Conservation (phyloP, 2,113 vertebrate genomes). For the Pseudopipra pipra region DNA sequence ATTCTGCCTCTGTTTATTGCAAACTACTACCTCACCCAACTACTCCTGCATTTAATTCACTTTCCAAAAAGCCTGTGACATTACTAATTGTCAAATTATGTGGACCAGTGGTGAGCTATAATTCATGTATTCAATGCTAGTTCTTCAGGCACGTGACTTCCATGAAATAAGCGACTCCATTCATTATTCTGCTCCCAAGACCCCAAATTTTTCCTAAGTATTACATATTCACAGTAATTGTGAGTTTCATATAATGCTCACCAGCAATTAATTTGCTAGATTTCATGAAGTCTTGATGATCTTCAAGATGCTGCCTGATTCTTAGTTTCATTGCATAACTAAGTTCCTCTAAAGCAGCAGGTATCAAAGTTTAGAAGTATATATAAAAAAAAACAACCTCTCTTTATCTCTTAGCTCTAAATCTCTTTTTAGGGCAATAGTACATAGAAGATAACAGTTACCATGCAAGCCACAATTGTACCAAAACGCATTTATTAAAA, state of each 20-base stretch:
- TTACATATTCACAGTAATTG: neutral
- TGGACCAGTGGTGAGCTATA: neutral
- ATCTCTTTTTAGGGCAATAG: neutral
- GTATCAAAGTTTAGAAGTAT: neutral
- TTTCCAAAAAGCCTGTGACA: neutral
- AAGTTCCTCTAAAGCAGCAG: neutral
- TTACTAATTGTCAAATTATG: neutral
- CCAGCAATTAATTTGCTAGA: neutral
- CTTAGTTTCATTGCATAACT: neutral
- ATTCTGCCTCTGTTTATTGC: neutral
- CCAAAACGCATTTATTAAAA: neutral
- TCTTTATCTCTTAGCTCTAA: neutral
- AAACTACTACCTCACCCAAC: neutral
- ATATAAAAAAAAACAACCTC: neutral
- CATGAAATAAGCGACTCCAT: neutral
- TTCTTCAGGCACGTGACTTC: neutral
- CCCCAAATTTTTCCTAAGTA: neutral
- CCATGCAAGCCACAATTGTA: neutral
- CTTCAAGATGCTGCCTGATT: neutral
- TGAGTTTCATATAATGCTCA: neutral
- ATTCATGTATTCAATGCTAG: neutral
- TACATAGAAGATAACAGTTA: neutral
- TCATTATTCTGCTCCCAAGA: neutral
- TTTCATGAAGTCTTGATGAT: neutral
- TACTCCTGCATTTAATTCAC: neutral